phyloP scores from a whole-genome alignment of 2,797 vertebrate species.

The Hirundo rustica region DNA sequence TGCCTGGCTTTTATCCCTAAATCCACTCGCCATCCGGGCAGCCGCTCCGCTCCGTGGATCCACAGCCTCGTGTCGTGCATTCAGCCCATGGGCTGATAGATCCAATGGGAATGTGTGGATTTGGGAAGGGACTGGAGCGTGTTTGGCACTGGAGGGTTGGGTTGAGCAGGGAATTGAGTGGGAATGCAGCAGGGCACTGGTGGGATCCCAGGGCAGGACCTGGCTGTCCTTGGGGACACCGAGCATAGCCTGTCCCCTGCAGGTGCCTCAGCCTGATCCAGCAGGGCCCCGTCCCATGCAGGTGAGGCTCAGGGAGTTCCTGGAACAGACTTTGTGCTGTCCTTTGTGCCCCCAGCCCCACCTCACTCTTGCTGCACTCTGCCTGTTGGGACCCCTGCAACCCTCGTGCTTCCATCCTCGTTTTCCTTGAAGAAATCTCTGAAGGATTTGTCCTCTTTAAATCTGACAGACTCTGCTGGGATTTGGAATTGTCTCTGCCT shows the following conservation, averaged over 20 bases:
- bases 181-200: background rate
- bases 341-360: background rate
- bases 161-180: background rate
- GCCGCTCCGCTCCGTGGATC: background rate
- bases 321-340: background rate
- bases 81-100: background rate
- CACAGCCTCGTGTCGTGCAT: background rate
- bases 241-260: fast-evolving
- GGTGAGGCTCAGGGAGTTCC: background rate
- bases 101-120: fast-evolving
- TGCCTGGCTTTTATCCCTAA: background rate
- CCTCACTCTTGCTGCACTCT: background rate
- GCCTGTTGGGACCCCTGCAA: fast-evolving
- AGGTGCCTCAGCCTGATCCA: background rate
- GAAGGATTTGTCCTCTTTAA: background rate
- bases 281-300: fast-evolving
- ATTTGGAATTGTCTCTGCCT: background rate
- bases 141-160: background rate
- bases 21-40: background rate
- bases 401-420: background rate
- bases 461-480: background rate
- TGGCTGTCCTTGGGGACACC: background rate
- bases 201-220: background rate
- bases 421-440: background rate
- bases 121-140: background rate